A percentile compares a stretch with the other conserved stretches of the same genome.
phyloP scores from a whole-genome alignment of 2,113 vertebrate genomes.

The Hypanus sabinus region DNA sequence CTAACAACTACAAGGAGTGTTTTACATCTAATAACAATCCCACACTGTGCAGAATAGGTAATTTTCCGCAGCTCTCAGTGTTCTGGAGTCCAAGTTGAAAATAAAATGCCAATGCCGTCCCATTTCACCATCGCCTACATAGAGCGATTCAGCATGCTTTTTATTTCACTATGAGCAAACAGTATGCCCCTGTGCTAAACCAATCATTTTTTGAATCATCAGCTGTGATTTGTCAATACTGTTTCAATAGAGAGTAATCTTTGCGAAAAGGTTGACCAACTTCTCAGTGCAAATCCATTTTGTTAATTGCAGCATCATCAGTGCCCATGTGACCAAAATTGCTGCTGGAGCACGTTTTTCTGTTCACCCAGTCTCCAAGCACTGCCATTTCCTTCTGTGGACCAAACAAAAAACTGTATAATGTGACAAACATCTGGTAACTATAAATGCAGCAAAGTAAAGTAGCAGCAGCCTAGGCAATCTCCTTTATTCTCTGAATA shows the following conservation, averaged over 20 bases:
- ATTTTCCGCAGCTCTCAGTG: background rate
- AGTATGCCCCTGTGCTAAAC: slow-evolving; percentile 28
- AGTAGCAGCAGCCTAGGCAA: slow-evolving; percentile 59
- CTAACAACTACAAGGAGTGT: background rate
- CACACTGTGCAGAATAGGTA: background rate
- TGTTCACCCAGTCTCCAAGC: background rate
- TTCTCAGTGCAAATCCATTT: slow-evolving; percentile 27
- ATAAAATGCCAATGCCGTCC: background rate
- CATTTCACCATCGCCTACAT: background rate
- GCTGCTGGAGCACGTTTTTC: background rate
- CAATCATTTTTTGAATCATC: background rate
- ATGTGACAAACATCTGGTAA: slow-evolving; percentile 8
- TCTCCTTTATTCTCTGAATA: slow-evolving; percentile 95
- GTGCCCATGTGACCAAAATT: background rate
- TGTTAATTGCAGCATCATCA: background rate
- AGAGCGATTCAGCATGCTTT: slow-evolving; percentile 6
- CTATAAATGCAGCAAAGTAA: slow-evolving; percentile 22
- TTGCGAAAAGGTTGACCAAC: slow-evolving; percentile 13
- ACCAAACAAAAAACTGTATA: slow-evolving; percentile 30
- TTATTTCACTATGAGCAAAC: background rate
- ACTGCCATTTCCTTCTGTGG: background rate
- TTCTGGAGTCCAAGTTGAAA: background rate
- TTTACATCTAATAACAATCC: slow-evolving; percentile 13
- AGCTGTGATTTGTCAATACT: slow-evolving; percentile 20
- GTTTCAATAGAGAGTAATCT: slow-evolving; percentile 11